Evolutionary conservation across 2,888 invertebrate species (phyloP).

Genomic region (Xestia xanthographa): DNA sequence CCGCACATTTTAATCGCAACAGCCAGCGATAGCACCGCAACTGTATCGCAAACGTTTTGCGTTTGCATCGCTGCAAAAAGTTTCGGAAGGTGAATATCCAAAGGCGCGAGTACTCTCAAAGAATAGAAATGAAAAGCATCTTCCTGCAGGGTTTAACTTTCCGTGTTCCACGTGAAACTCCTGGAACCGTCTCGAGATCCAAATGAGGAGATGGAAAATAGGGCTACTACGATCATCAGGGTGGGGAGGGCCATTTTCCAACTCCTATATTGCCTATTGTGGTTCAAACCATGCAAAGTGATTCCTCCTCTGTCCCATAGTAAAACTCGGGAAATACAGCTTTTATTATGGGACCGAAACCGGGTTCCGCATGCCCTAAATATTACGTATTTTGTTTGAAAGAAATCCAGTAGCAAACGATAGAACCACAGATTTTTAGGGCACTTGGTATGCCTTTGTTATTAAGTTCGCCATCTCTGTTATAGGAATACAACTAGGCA

Average conservation of each 20-base stretch:
- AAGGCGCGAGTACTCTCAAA: background rate
- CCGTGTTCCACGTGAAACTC: background rate
- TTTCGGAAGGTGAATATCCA: background rate
- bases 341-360: no score
- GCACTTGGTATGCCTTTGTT: background rate
- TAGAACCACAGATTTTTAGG: background rate
- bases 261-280: background rate
- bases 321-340: no score
- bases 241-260: background rate
- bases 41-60: no score
- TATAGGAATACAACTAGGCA: background rate
- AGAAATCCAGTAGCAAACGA: background rate
- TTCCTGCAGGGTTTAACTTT: background rate
- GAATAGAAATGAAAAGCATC: background rate
- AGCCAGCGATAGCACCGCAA: no score
- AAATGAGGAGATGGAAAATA: no score
- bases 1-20: background rate
- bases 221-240: no score
- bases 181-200: no score
- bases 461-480: constrained; percentile 14
- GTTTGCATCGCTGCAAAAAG: no score
- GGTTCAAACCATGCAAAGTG: no score
- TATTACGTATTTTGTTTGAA: background rate
- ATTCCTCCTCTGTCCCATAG: no score
- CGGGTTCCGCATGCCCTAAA: no score